Base-by-base conservation (phyloP, 2,113 vertebrate species). In the Halichoeres trimaculatus region DNA sequence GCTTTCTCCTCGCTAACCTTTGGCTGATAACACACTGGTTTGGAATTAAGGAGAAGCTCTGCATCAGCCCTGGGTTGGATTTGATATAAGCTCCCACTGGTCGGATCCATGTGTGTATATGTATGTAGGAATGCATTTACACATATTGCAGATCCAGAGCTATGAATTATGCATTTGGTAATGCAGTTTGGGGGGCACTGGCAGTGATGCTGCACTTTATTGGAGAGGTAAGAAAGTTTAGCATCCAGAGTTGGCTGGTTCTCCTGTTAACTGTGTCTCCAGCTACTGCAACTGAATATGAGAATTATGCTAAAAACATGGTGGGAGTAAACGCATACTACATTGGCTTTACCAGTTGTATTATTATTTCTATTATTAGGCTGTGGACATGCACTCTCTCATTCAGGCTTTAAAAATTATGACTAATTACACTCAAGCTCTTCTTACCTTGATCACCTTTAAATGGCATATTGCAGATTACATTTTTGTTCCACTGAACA, bases 111-210 rank as follows among this genome's bases (percentile, higher is more conserved):
- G 35, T 61, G 40, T 1, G 41, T 73, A 52, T 67, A 71, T 60
- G 41, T 70, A 77, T 85, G 68, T 71, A 30, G 61, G 55, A 85
- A 70, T 71, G 67, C 68, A 80, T 91, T 86, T 78, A 80, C 70
- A 87, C 80, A 83, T 67, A 69, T 45, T 84, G 70, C 70, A 78
- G 63, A 74, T 64, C 24, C 24, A 34, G 38, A 64, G 35, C 40
- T 16, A 86, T 88, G 85, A 87, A 89, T 92, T 84, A 88, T 92
- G 78, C 63, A 92, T 87, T 20, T 10, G 11, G 70, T 80, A 76
- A 60, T 67, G 73, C 38, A 69, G 40, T 82, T 78, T 76, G 58
- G 59, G 59, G 63, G 58, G 74, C 52, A 63, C 55, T 34, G 52
- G 47, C 76, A 73, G 41, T 70, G 58, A 78, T 76, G 55, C 66